Percentiles rank a stretch among this genome's conserved stretches.
Conservation (phyloP, 2,797 vertebrate species). For the Micromesistius poutassou region DNA sequence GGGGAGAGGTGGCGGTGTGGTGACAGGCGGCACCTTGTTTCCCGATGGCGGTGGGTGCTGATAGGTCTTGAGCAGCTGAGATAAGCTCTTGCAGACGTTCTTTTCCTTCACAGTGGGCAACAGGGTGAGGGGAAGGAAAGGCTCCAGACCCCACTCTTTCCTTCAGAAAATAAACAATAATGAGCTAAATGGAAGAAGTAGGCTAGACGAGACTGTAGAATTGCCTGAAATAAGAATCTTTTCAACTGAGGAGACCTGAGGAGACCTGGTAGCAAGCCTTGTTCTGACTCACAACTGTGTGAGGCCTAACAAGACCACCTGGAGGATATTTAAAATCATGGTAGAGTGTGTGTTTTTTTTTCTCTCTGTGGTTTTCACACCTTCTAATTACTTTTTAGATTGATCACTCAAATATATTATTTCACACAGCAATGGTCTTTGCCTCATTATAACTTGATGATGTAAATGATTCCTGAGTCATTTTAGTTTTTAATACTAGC, state of each 20-base stretch:
- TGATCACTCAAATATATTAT: conserved; percentile 50
- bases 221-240: conserved; percentile 16
- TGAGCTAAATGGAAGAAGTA: conserved; percentile 24
- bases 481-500: conserved; percentile 48
- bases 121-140: conserved; percentile 93
- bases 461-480: conserved; percentile 45
- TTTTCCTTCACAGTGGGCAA: conserved; percentile 95
- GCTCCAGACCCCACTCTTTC: conserved; percentile 98
- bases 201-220: conserved; percentile 8
- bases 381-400: conserved; percentile 52
- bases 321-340: conserved; percentile 39
- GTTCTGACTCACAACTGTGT: conserved; percentile 22
- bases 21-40: conserved; percentile 81
- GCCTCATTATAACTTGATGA: conserved; percentile 33
- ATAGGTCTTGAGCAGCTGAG: conserved; percentile 94
- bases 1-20: neutral
- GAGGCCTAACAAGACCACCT: conserved; percentile 32
- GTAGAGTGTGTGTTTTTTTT: conserved; percentile 40
- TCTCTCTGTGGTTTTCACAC: conserved; percentile 45
- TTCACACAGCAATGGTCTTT: conserved; percentile 50
- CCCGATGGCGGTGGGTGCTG: conserved; percentile 88
- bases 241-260: neutral
- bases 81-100: conserved; percentile 91
- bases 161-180: conserved; percentile 63
- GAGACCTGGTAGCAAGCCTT: conserved; percentile 13